These are phyloP conservation scores for Poeciliopsis retropinna DNA, from an alignment of 2,113 vertebrate genomes.

Conservation along the genomic window DNA sequence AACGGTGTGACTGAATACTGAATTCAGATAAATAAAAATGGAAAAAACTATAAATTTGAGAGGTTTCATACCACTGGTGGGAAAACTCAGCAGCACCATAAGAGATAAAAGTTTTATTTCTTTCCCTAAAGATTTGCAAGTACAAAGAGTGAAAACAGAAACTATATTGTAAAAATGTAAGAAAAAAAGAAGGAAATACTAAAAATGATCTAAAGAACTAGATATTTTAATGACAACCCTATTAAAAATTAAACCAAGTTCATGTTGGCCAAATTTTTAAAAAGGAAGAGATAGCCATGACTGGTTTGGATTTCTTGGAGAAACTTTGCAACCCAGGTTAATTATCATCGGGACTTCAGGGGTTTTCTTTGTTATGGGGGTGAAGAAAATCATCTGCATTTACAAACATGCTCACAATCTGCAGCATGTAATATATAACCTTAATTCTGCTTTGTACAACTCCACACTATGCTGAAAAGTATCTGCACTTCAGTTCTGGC, in stretches of 20 bases:
- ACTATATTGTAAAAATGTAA: no score
- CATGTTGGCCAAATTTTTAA: no score
- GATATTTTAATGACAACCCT: neutral
- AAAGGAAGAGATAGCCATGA: neutral
- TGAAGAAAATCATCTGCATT: neutral
- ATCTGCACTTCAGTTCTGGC: neutral
- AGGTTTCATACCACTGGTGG: constrained; percentile 13
- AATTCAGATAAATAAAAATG: constrained; percentile 45
- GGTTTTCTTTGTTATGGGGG: neutral
- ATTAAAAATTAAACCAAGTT: neutral
- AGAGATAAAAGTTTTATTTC: no score
- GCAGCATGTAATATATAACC: neutral
- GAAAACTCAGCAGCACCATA: no score
- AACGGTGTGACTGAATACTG: neutral
- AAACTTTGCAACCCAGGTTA: neutral
- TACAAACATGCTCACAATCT: neutral
- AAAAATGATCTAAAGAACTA: neutral
- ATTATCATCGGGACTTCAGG: neutral
- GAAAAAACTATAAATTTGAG: constrained; percentile 31
- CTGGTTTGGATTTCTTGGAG: neutral
- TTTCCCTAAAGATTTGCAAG: no score
- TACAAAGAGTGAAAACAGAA: no score
- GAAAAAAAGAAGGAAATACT: no score
- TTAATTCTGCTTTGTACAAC: neutral
- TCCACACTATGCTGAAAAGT: neutral